Base-by-base conservation (phyloP, 2,888 invertebrate genomes). In the Tinea semifulvella region DNA sequence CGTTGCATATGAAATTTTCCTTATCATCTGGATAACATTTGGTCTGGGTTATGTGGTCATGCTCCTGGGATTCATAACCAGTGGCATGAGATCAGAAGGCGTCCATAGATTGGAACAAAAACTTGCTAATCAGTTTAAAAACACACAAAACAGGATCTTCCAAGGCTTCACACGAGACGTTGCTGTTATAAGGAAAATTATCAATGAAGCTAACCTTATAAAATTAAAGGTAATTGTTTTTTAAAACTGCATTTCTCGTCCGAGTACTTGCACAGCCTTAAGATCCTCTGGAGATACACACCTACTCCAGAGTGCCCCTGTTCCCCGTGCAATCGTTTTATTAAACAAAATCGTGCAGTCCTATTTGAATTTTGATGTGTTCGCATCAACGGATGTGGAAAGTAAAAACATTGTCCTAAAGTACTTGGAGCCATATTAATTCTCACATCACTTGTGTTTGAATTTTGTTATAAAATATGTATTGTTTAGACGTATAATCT, bases 41-140 rank as follows among this genome's bases (percentile, higher is more conserved):
- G 95, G 96, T 0, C 83, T 96, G 50, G 95, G 95, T 0, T 96
- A 96, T 66, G 85, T 94, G 36, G 88, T 94, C 17, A 96, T 96
- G 95, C 87, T 94, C 38, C 85, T 94, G 53, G 91, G 91, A 1
- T 94, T 93, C 59, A 91, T 94, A 52, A 89, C 92, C 0, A 85
- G 87, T 47, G 91, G 88, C 3, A 84, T 91, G 85, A 61, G 80
- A 50, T 92, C 91, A 53, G 91, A 93, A 61, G 83, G 86, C 54
- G 83, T 94, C 44, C 85, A 86, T 26, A 82, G 83, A 55, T 70
- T 93, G 50, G 93, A 94, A 63, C 90, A 90, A 56, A 89, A 90
- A 61, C 75, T 94, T 45, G 88, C 91, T 0, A 73, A 83, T 49
- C 92, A 92, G 60, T 82, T 93, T 47, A 91, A 90, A 61, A 85